These are phyloP conservation scores for Amiota communis DNA, from an alignment of 2,888 invertebrate genomes.

Conservation along the genomic window DNA sequence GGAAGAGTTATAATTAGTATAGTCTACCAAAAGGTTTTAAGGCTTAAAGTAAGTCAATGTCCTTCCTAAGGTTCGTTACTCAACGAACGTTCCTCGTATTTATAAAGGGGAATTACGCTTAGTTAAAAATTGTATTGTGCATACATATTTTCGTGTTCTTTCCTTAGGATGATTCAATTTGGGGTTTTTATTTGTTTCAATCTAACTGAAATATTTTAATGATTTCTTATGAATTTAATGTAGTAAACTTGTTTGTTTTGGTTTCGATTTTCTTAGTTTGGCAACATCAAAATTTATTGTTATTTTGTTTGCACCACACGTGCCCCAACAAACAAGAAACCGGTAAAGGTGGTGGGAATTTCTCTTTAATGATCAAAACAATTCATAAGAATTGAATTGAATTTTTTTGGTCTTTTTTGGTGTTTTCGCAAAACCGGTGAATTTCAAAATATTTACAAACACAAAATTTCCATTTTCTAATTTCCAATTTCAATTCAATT, in stretches of 20 bases:
- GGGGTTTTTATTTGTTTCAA: not conserved
- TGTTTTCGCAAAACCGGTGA: not conserved
- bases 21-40: too few relatives aligned
- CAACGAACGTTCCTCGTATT: too few relatives aligned
- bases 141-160: not conserved
- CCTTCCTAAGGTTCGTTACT: too few relatives aligned
- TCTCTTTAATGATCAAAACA: not conserved
- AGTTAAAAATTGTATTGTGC: too few relatives aligned
- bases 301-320: constrained; percentile 18
- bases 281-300: not conserved
- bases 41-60: too few relatives aligned
- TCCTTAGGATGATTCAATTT: constrained; percentile 5
- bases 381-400: not conserved
- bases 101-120: too few relatives aligned
- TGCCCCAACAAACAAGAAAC: not conserved
- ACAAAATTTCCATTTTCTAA: not conserved
- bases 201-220: not conserved
- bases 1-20: too few relatives aligned
- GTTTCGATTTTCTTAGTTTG: constrained; percentile 11
- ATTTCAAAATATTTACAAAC: constrained; percentile 28
- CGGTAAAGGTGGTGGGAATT: not conserved
- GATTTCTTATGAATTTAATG: constrained; percentile 3
- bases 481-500: too few relatives aligned
- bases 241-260: constrained; percentile 22
- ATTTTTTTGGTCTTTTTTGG: not conserved